These are phyloP conservation scores for Morpho helenor DNA, from an alignment of 2,888 invertebrate genomes.

Conservation along the genomic window DNA sequence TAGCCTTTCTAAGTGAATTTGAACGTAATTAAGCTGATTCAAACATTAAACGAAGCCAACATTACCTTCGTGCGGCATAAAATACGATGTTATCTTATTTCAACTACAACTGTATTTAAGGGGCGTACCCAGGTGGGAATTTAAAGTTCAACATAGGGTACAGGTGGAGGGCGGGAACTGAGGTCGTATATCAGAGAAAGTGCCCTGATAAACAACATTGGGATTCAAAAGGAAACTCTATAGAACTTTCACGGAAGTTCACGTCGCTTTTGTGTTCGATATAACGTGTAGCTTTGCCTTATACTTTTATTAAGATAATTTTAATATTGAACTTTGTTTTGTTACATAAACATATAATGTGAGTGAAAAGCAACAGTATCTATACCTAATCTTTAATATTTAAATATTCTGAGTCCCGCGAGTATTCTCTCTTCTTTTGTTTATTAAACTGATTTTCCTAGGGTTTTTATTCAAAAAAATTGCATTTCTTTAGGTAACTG, in stretches of 20 bases:
- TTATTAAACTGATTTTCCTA: too few relatives aligned
- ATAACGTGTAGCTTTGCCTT: constrained; percentile 4
- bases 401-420: too few relatives aligned
- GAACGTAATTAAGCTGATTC: constrained; percentile 19
- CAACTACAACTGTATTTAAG: constrained; percentile 68
- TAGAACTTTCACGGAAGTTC: constrained; percentile 9
- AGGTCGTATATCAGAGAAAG: constrained; percentile 63
- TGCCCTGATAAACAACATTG: constrained; percentile 59
- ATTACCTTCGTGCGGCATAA: constrained; percentile 29
- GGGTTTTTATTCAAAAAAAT: too few relatives aligned
- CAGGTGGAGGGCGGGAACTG: constrained; percentile 62
- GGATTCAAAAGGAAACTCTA: constrained; percentile 21
- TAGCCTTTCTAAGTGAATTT: constrained; percentile 7
- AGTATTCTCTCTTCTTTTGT: too few relatives aligned
- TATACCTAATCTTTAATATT: too few relatives aligned
- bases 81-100: constrained; percentile 61
- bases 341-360: not conserved
- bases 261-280: constrained; percentile 1
- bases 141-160: constrained; percentile 67
- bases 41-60: constrained; percentile 18
- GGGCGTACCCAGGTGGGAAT: constrained; percentile 68
- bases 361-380: too few relatives aligned
- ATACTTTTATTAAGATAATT: not conserved
- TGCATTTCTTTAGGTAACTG: too few relatives aligned
- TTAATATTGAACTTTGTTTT: not conserved